Percentiles rank a stretch among this genome's conserved stretches.
Conservation (phyloP, 2,797 vertebrate species). For the Cryptoprocta ferox region DNA sequence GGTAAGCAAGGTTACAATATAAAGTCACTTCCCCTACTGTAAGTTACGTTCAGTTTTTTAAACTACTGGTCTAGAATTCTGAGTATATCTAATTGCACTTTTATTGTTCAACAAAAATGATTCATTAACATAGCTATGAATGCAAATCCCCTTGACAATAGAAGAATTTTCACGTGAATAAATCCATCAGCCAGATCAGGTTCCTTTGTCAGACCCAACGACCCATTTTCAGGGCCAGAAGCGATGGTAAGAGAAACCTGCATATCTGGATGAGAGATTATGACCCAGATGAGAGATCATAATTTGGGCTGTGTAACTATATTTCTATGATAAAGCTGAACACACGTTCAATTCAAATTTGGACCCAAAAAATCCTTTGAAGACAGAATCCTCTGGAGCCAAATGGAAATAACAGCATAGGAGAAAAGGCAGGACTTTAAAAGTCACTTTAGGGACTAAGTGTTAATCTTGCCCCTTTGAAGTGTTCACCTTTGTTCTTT, state of each 20-base stretch:
- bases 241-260: not conserved
- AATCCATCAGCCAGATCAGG: not conserved
- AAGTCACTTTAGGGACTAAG: not conserved
- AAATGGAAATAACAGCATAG: not conserved
- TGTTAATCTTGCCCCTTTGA: not conserved
- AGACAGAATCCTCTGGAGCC: not conserved
- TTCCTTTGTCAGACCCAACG: not conserved
- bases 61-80: slow-evolving; percentile 4
- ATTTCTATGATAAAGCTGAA: not conserved
- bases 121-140: slow-evolving; percentile 14
- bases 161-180: slow-evolving; percentile 32
- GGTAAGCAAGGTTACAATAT: not conserved
- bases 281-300: not conserved
- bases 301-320: not conserved
- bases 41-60: not conserved
- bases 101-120: not conserved
- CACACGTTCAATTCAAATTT: not conserved
- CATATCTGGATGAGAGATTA: not conserved
- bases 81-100: not conserved
- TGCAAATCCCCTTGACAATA: not conserved
- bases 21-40: not conserved
- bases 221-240: not conserved
- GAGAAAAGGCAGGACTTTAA: not conserved
- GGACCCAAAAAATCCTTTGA: not conserved
- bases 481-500: not conserved